These are phyloP conservation scores for Brachionus plicatilis DNA, from an alignment of 1,140 invertebrate genomes.

Conservation along the genomic window DNA sequence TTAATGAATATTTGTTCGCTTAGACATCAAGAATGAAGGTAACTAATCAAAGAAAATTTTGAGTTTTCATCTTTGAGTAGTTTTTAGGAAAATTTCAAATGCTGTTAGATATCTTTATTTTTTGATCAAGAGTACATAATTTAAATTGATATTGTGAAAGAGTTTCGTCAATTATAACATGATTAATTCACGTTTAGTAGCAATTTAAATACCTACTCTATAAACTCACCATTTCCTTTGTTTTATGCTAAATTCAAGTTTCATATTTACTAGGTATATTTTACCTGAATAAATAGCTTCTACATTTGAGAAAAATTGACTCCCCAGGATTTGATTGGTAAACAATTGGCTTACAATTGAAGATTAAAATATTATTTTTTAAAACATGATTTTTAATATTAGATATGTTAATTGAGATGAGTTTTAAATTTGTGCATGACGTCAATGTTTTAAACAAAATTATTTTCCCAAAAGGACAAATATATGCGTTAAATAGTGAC, in stretches of 20 bases:
- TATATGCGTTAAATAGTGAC: background rate
- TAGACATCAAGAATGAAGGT: background rate
- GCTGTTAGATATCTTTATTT: background rate
- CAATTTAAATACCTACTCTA: background rate
- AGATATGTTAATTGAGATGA: background rate
- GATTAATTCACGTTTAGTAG: background rate
- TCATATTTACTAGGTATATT: background rate
- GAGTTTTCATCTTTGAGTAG: background rate
- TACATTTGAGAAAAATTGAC: background rate
- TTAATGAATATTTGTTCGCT: background rate
- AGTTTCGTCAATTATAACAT: background rate
- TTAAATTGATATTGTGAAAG: background rate
- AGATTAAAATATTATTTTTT: background rate
- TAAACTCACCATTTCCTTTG: background rate
- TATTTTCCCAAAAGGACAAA: background rate
- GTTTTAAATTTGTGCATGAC: background rate
- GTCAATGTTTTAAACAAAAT: background rate
- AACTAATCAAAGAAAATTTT: background rate
- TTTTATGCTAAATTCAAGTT: background rate
- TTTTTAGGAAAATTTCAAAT: background rate
- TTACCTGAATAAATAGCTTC: background rate
- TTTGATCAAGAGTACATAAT: background rate
- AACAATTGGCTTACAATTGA: background rate
- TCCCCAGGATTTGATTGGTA: background rate
- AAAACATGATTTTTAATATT: background rate